Percentiles rank a stretch among this genome's conserved stretches.
Conservation (phyloP, 2,797 vertebrate genomes). For the Tokudaia muenninki region DNA sequence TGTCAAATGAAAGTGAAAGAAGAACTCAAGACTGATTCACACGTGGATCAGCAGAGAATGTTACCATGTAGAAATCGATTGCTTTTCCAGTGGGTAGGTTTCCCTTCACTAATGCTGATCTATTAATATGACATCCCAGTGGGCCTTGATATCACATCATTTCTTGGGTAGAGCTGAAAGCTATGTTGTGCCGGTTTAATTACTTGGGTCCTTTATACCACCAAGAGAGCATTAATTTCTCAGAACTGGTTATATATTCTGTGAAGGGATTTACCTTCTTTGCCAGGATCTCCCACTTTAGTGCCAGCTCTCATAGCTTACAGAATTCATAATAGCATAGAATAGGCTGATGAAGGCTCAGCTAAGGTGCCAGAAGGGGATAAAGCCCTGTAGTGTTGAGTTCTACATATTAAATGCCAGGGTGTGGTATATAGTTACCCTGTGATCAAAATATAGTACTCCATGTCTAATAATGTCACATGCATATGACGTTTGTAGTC, state of each 20-base stretch:
- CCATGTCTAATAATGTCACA: neutral
- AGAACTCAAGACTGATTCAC: slow-evolving; percentile 24
- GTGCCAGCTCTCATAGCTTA: neutral
- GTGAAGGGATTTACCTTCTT: slow-evolving; percentile 35
- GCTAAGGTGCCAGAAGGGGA: neutral
- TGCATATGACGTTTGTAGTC: neutral
- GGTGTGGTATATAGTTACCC: neutral
- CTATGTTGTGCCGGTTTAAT: neutral
- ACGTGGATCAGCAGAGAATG: neutral
- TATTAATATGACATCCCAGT: neutral
- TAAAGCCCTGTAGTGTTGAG: neutral
- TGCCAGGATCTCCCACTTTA: neutral
- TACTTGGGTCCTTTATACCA: neutral
- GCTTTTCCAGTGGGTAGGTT: neutral
- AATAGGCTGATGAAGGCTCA: neutral
- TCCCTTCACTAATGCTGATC: slow-evolving; percentile 14
- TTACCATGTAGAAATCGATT: neutral
- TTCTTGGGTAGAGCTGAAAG: neutral
- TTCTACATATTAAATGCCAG: neutral
- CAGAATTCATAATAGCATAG: neutral
- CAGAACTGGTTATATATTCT: neutral
- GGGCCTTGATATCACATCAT: neutral
- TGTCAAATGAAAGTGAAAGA: neutral
- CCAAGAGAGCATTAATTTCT: neutral
- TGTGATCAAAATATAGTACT: neutral